Evolutionary conservation across 1,140 invertebrate species (phyloP), one percentile per base, ranked within the genome.

Genomic region (Drosophila malerkotliana): DNA sequence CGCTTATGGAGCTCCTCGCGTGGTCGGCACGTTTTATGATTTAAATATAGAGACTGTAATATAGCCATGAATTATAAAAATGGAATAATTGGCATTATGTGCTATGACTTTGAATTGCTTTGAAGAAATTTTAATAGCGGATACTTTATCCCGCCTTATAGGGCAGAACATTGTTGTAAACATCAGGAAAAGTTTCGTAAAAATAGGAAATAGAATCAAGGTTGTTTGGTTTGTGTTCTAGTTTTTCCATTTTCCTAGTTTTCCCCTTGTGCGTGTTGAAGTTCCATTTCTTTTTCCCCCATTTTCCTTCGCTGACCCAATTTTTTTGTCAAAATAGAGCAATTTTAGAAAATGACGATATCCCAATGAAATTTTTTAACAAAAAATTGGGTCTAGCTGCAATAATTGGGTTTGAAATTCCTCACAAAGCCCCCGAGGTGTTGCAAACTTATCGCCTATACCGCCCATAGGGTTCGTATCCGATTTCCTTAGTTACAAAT

Each of bases 21-120:
- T 85, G 81, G 77, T 51, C 28, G 41, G 74, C 81, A 85, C 81
- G 81, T 85, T 85, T 85, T 69, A 41, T 26, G 12, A 2, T 64
- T 47, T 47, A 60, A 47, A 60, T 37, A 52, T 44, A 14, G 21
- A 63, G 21, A 63, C 10, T 49, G 14, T 5, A 34, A 14, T 9
- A 47, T 51, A 48, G 9, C 12, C 34, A n/a, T 37, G 26, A 28
- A 28, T 28, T 28, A 28, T 28, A 28, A 28, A 28, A 6, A 37
- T 51, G 55, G 39, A 14, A 28, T 73, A 73, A 63, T 55, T 73
- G 37, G 14, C 10, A 49, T 55, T 56, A 10, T 64, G 9, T 39
- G 32, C 24, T 10, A 34, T 67, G 63, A 52, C 10, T 69, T 62
- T 69, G 7, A 48, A 69, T 37, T 45, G 34, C 8, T 10, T 48